Percentiles rank a stretch among this genome's conserved stretches.
phyloP scores from a whole-genome alignment of 2,113 vertebrate species.

The Anolis sagrei region DNA sequence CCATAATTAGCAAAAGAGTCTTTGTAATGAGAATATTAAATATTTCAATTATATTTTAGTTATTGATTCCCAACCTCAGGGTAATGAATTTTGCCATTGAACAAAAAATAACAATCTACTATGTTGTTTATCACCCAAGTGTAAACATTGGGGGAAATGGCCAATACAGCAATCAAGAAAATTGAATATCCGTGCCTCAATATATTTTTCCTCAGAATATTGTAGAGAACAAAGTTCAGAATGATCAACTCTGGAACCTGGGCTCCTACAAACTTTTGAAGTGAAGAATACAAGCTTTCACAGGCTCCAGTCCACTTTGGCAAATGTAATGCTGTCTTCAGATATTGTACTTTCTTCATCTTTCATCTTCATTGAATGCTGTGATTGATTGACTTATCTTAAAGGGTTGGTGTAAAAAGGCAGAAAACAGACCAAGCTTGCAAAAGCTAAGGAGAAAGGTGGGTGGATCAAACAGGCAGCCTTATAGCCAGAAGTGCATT shows the following conservation, averaged over 20 bases:
- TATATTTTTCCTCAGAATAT: constrained; percentile 34
- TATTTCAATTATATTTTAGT: constrained; percentile 61
- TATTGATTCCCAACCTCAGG: constrained; percentile 54
- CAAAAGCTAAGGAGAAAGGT: no score
- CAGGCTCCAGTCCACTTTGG: no score
- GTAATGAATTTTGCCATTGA: constrained; percentile 56
- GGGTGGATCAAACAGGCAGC: no score
- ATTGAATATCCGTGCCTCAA: constrained; percentile 49
- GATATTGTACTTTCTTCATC: constrained; percentile 18
- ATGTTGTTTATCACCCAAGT: constrained; percentile 49
- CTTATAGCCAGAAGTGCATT: no score
- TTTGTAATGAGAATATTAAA: constrained; percentile 61
- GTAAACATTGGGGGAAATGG: constrained; percentile 42
- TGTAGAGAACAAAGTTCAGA: constrained; percentile 46
- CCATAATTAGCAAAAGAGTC: constrained; percentile 24
- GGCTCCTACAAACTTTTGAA: constrained; percentile 40
- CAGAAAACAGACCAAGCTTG: no score
- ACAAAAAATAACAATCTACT: constrained; percentile 72
- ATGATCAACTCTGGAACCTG: constrained; percentile 43
- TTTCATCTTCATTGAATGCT: neutral
- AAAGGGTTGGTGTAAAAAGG: no score
- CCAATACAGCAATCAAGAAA: constrained; percentile 63
- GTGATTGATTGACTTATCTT: no score
- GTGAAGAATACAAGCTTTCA: no score
- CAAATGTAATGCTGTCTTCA: neutral